Evolutionary conservation across 2,113 vertebrate genomes (phyloP), one percentile per base, ranked within the genome.

Genomic region (Mesitornis unicolor): DNA sequence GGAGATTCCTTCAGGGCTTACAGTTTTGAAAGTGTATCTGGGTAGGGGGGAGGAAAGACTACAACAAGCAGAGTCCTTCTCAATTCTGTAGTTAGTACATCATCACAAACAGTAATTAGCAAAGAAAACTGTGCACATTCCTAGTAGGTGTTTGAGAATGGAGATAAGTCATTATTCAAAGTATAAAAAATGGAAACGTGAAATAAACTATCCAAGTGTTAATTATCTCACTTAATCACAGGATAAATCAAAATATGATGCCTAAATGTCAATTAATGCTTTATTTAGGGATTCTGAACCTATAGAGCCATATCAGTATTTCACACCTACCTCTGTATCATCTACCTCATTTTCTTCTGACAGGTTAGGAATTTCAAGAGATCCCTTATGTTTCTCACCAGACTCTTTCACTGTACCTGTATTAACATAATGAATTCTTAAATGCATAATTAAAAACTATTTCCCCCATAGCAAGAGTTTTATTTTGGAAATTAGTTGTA

Each of bases 321-420:
- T 87, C 64, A 70, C 71, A 94, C 86, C 94, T 96, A 97, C 97
- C 96, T 98, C 97, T 28, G 97, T 97, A 96, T 98, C 97, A 95
- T 97, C 96, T 67, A 98, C 97, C 96, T 97, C 97, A 88, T 98
- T 98, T 97, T 98, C 98, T 97, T 98, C 98, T 94, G 98, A 98
- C 89, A 98, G 97, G 93, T 78, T 98, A 95, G 97, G 97, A 96
- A 98, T 98, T 97, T 98, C 98, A 96, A 98, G 90, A 95, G 96
- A 90, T 91, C 97, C 97, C 91, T 97, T 98, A 94, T 97, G 97
- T 90, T 98, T 98, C 57, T 76, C 97, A 91, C 98, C 97, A 90
- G 97, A 98, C 85, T 97, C 97, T 95, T 97, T 98, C 86, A 97
- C 76, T 89, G 95, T 97, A 96, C 97, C 98, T 98, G 96, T 96